Evolutionary conservation across 2,888 invertebrate species (phyloP).

Genomic region (Apodemia hepburni): DNA sequence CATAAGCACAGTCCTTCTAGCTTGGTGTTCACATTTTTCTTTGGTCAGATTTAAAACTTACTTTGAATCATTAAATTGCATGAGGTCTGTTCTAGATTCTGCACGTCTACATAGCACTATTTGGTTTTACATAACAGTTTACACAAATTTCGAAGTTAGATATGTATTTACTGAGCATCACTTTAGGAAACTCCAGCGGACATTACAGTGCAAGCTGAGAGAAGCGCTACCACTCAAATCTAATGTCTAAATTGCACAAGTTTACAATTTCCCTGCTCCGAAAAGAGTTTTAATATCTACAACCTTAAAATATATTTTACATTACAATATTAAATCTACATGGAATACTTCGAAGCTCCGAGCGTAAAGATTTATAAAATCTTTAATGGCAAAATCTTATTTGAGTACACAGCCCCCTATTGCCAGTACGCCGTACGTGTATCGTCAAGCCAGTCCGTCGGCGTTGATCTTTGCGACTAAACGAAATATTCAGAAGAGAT

Average conservation of each 20-base stretch:
- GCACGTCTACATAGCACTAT: no score
- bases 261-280: conserved; percentile 9
- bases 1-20: no score
- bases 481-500: no score
- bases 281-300: conserved; percentile 7
- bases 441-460: neutral
- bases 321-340: neutral
- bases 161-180: no score
- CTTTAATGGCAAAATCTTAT: neutral
- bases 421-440: neutral
- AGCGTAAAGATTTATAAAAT: neutral
- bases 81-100: no score
- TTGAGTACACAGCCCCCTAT: neutral
- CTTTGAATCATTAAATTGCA: no score
- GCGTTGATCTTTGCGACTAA: neutral
- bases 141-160: no score
- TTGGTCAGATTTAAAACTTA: no score
- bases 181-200: conserved; percentile 7
- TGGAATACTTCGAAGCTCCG: neutral
- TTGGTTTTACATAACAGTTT: no score
- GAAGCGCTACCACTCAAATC: conserved; percentile 12
- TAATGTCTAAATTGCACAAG: conserved; percentile 1
- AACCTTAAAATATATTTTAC: conserved; percentile 9
- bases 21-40: no score
- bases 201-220: conserved; percentile 12